phyloP scores from a whole-genome alignment of 2,797 vertebrate species.

The Myiothlypis chrysogaster region DNA sequence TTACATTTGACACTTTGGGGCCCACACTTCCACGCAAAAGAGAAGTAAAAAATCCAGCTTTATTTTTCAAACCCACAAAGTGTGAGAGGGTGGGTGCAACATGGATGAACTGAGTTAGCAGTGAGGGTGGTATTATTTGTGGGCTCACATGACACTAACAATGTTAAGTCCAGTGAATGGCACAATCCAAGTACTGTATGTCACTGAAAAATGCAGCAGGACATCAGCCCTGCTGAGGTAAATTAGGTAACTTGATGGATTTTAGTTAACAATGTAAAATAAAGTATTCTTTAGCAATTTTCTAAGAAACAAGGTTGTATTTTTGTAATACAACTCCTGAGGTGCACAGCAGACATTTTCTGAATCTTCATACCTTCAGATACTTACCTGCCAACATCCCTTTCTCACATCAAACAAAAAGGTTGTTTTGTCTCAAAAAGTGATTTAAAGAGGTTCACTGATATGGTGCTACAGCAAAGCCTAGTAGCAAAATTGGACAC shows the following conservation, averaged over 20 bases:
- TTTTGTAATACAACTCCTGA: background rate
- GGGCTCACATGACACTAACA: background rate
- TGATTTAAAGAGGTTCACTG: background rate
- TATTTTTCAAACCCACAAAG: background rate
- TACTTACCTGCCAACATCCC: background rate
- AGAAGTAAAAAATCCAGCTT: background rate
- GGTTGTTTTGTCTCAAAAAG: background rate
- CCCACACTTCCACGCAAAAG: fast-evolving
- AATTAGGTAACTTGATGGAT: background rate
- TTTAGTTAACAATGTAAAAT: background rate
- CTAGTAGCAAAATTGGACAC: background rate
- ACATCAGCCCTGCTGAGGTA: background rate
- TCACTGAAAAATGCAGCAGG: background rate
- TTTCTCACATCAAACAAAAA: background rate
- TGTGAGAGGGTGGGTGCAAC: background rate
- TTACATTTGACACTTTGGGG: background rate
- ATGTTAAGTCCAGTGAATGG: background rate
- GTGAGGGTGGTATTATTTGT: background rate
- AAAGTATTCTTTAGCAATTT: background rate
- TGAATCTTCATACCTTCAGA: background rate
- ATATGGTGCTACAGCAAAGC: background rate
- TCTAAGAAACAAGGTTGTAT: background rate
- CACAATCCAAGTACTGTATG: background rate
- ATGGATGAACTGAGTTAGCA: background rate
- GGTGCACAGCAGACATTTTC: background rate